Conservation (phyloP, 2,797 vertebrate species). For the Ctenopoma multispine region DNA sequence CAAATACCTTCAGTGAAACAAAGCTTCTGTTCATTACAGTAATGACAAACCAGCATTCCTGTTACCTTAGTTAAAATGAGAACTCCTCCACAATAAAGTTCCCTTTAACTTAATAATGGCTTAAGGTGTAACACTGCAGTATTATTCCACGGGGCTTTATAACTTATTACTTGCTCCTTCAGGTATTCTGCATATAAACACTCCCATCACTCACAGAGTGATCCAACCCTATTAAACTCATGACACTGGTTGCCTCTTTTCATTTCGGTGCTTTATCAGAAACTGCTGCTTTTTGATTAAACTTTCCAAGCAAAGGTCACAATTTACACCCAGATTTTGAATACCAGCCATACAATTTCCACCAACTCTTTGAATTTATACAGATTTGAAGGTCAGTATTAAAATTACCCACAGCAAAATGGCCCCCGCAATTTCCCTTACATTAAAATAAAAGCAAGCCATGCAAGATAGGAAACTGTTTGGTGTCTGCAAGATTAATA, state of each 20-base stretch:
- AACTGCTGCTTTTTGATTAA: slow-evolving; percentile 71
- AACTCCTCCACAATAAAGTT: slow-evolving; percentile 33
- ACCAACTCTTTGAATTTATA: slow-evolving; percentile 70
- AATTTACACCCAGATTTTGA: slow-evolving; percentile 75
- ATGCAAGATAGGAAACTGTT: slow-evolving; percentile 80
- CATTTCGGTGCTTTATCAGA: slow-evolving; percentile 42
- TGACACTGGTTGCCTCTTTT: slow-evolving; percentile 59
- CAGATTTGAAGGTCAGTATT: slow-evolving; percentile 79
- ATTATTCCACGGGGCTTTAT: slow-evolving; percentile 47
- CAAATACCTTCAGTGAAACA: slow-evolving; percentile 54
- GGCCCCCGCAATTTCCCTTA: slow-evolving; percentile 72
- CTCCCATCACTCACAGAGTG: slow-evolving; percentile 53
- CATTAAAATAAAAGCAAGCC: slow-evolving; percentile 80
- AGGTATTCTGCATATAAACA: slow-evolving; percentile 67
- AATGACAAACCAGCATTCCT: slow-evolving; percentile 55
- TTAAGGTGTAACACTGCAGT: slow-evolving; percentile 32
- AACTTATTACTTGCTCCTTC: slow-evolving; percentile 56
- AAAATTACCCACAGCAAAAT: slow-evolving; percentile 77
- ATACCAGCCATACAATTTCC: slow-evolving; percentile 68
- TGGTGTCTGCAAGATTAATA: slow-evolving; percentile 81
- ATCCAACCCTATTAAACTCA: slow-evolving; percentile 58
- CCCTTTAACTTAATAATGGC: slow-evolving; percentile 35
- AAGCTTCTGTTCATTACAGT: slow-evolving; percentile 61
- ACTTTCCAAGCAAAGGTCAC: slow-evolving; percentile 73
- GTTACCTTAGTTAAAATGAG: slow-evolving; percentile 44